Evolutionary conservation across 2,888 invertebrate genomes (phyloP).

Genomic region (Allophyes oxyacanthae): DNA sequence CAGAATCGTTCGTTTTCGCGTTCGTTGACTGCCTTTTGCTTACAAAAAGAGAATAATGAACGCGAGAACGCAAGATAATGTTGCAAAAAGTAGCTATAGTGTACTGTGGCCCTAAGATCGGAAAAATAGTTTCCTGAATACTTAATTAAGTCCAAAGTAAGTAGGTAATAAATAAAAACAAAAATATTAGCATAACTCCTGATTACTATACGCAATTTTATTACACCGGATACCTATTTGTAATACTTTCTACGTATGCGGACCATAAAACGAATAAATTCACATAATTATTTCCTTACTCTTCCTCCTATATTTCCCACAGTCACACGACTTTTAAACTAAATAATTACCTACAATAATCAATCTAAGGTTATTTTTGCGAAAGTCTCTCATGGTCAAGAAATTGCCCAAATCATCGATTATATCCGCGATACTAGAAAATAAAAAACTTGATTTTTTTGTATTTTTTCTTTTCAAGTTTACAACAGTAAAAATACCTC

Average conservation of each 20-base stretch:
- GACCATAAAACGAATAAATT: conserved; percentile 19
- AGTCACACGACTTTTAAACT: neutral
- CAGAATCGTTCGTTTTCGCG: too few relatives aligned
- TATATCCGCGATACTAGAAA: conserved; percentile 1
- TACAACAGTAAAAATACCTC: neutral
- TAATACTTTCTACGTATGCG: conserved; percentile 20
- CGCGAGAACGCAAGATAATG: too few relatives aligned
- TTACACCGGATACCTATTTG: conserved; percentile 21
- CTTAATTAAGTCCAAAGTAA: too few relatives aligned
- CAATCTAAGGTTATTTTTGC: conserved; percentile 4
- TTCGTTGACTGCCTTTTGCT: too few relatives aligned
- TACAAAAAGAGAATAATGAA: too few relatives aligned
- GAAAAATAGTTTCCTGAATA: too few relatives aligned
- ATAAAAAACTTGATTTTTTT: neutral
- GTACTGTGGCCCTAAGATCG: too few relatives aligned
- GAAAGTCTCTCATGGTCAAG: conserved; percentile 1
- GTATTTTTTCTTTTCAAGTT: neutral
- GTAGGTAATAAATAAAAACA: conserved; percentile 27
- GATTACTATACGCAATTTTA: conserved; percentile 15
- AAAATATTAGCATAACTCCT: conserved; percentile 40
- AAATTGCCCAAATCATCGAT: conserved; percentile 7
- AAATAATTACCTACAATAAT: conserved; percentile 1
- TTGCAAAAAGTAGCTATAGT: conserved; percentile 4
- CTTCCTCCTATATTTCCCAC: conserved; percentile 4
- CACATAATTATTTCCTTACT: conserved; percentile 18